Evolutionary conservation across 2,113 vertebrate genomes (phyloP).

Genomic region (Myotis yumanensis): DNA sequence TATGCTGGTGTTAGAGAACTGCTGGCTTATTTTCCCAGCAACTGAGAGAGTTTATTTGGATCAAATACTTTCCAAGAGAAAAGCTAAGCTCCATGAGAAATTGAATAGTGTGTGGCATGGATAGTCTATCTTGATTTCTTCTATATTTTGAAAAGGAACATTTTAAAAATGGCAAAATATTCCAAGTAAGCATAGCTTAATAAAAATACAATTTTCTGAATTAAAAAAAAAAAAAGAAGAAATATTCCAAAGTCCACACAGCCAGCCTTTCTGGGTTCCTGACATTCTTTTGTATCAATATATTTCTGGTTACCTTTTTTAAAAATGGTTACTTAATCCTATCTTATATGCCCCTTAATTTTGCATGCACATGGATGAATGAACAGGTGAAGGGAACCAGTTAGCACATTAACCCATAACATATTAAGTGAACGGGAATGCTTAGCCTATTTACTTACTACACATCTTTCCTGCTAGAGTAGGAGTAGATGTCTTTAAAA

Average conservation of each 20-base stretch:
- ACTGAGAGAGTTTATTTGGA: neutral
- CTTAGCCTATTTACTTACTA: neutral
- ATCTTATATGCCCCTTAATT: neutral
- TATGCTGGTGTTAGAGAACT: neutral
- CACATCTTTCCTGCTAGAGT: neutral
- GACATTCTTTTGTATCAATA: neutral
- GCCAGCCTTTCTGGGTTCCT: neutral
- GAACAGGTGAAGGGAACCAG: neutral
- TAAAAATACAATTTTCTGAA: too few relatives aligned
- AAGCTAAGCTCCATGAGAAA: neutral
- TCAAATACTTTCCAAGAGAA: neutral
- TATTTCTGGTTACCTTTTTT: neutral
- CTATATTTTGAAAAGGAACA: neutral
- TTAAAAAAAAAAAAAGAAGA: neutral
- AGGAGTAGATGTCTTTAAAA: neutral
- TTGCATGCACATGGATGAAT: neutral
- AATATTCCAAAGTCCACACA: neutral
- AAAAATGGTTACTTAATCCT: neutral
- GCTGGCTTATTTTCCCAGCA: neutral
- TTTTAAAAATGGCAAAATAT: conserved; percentile 35
- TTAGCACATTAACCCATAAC: neutral
- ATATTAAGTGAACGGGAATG: neutral
- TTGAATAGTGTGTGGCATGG: neutral
- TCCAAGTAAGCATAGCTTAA: neutral
- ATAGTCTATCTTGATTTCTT: neutral